Percentiles rank a stretch among this genome's conserved stretches.
phyloP scores from a whole-genome alignment of 2,113 vertebrate species.

The Mixornis gularis region DNA sequence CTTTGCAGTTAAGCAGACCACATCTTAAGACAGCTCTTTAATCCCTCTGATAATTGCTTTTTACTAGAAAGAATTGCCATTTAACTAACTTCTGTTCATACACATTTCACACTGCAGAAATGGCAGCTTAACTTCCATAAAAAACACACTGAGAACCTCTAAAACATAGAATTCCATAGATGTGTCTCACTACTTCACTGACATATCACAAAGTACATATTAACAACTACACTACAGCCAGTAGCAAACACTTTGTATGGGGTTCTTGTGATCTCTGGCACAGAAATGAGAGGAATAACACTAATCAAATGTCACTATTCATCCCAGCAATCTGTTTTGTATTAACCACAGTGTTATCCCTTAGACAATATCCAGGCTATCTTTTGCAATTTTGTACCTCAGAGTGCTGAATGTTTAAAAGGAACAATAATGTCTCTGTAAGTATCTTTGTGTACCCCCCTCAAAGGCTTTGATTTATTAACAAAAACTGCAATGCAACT shows the following conservation, averaged over 20 bases:
- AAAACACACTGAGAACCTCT: neutral
- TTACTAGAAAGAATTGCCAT: neutral
- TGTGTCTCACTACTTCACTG: neutral
- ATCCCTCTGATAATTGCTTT: neutral
- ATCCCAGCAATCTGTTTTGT: neutral
- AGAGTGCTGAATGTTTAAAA: neutral
- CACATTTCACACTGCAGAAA: neutral
- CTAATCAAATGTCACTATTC: neutral
- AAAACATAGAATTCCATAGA: neutral
- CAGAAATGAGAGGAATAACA: neutral
- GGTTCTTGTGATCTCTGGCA: neutral
- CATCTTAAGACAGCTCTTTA: neutral
- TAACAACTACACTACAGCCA: neutral
- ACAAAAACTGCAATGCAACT: neutral
- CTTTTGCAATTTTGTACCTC: neutral
- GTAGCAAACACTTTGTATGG: neutral
- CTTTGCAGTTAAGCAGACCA: neutral
- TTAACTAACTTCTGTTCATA: neutral
- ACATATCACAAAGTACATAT: neutral
- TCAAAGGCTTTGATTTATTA: neutral
- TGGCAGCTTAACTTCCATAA: neutral
- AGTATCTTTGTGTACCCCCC: accelerated
- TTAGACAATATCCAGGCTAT: neutral
- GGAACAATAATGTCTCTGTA: neutral
- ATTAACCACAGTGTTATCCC: neutral